A percentile compares a stretch with the other conserved stretches of the same genome.
Evolutionary conservation across 1,140 invertebrate species (phyloP).

Genomic region (Drosophila pallidifrons): DNA sequence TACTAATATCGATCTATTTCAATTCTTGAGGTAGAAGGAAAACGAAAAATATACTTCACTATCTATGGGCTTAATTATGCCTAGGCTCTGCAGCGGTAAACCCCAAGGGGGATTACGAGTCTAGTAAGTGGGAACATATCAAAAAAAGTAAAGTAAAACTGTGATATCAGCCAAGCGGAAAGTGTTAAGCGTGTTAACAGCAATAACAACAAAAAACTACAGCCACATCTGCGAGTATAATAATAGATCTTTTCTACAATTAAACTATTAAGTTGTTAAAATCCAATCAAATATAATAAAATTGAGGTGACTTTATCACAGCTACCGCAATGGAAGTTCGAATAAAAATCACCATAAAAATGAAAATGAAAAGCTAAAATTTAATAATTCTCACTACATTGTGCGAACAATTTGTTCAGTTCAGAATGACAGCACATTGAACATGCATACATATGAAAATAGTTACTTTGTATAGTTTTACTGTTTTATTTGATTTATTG

Average conservation of each 20-base stretch:
- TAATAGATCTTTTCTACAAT: slow-evolving; percentile 45
- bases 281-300: slow-evolving; percentile 44
- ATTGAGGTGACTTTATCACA: slow-evolving; percentile 31
- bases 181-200: slow-evolving; percentile 42
- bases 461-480: neutral
- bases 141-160: neutral
- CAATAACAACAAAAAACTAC: slow-evolving; percentile 3
- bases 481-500: slow-evolving; percentile 15
- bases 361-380: slow-evolving; percentile 40
- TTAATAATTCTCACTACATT: slow-evolving; percentile 45
- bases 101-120: slow-evolving; percentile 14
- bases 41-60: slow-evolving; percentile 23
- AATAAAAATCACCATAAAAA: slow-evolving; percentile 29
- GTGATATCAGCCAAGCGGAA: slow-evolving; percentile 54
- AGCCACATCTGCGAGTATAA: neutral
- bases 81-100: slow-evolving; percentile 23
- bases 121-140: slow-evolving; percentile 10
- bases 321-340: slow-evolving; percentile 42
- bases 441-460: neutral
- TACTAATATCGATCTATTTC: slow-evolving; percentile 22
- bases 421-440: slow-evolving; percentile 31
- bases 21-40: neutral
- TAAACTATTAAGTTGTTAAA: slow-evolving; percentile 83
- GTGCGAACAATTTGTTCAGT: slow-evolving; percentile 54
- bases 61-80: slow-evolving; percentile 38